phyloP scores from a whole-genome alignment of 2,888 invertebrate genomes.

The Lamellibrachia columna region DNA sequence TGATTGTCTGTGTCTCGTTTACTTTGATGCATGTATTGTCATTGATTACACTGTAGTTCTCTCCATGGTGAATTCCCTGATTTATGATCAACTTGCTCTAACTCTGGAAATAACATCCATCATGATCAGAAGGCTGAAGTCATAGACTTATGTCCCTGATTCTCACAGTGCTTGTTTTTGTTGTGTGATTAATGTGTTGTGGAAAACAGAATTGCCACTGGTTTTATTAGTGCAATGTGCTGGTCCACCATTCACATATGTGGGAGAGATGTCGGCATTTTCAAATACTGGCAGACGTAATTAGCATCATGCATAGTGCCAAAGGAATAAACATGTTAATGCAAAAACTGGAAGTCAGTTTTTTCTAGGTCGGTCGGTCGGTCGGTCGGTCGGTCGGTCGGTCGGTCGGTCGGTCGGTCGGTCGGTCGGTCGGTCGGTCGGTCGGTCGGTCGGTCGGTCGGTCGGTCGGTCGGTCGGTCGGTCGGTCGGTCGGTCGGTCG shows the following conservation, averaged over 20 bases:
- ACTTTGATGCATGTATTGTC: neutral
- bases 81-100: neutral
- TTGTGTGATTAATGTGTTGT: neutral
- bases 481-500: no score
- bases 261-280: neutral
- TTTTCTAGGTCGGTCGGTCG: neutral
- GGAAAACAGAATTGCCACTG: neutral
- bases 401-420: no score
- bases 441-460: no score
- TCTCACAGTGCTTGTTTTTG: neutral
- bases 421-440: no score
- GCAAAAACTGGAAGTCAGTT: neutral
- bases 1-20: neutral
- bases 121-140: neutral
- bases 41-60: neutral
- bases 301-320: neutral
- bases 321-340: neutral
- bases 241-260: neutral
- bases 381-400: no score
- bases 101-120: conserved; percentile 4
- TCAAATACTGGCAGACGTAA: neutral
- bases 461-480: no score
- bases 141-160: neutral
- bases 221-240: neutral
- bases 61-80: neutral